Percentiles rank a stretch among this genome's conserved stretches.
phyloP scores from a whole-genome alignment of 2,888 invertebrate species.

The Notocelia uddmanniana region DNA sequence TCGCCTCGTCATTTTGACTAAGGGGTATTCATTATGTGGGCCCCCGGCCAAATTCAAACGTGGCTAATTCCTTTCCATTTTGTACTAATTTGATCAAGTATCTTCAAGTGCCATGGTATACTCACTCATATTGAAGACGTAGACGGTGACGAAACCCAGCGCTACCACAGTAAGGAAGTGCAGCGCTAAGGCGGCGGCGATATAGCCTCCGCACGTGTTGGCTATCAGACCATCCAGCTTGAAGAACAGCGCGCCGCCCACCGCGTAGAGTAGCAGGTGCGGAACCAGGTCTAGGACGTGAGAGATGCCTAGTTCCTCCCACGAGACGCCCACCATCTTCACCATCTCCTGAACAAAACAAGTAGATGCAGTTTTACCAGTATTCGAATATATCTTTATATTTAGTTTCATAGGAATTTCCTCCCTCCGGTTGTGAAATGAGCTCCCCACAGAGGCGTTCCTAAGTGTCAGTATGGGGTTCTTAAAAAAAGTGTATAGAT shows the following conservation, averaged over 20 bases:
- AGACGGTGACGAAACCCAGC: slow-evolving; percentile 15
- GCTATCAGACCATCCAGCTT: slow-evolving; percentile 80
- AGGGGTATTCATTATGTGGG: too few relatives aligned
- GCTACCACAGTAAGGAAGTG: slow-evolving; percentile 4
- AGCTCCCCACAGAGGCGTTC: too few relatives aligned
- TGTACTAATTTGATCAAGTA: too few relatives aligned
- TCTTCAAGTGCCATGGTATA: too few relatives aligned
- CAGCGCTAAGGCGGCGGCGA: slow-evolving; percentile 86
- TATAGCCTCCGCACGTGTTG: slow-evolving; percentile 68
- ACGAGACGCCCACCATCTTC: slow-evolving; percentile 91
- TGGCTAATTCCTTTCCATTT: too few relatives aligned
- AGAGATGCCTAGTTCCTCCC: slow-evolving; percentile 87
- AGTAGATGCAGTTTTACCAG: neutral
- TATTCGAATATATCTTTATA: too few relatives aligned
- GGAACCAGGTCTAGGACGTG: slow-evolving; percentile 89
- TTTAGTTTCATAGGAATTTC: too few relatives aligned
- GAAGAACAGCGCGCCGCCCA: slow-evolving; percentile 14
- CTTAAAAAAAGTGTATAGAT: too few relatives aligned
- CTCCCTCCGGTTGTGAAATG: too few relatives aligned
- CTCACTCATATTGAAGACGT: slow-evolving; percentile 25
- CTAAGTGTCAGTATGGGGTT: too few relatives aligned
- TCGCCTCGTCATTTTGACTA: too few relatives aligned
- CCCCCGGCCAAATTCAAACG: too few relatives aligned
- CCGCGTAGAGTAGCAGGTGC: slow-evolving; percentile 80
- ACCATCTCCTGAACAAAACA: slow-evolving; percentile 87